A percentile compares a stretch with the other conserved stretches of the same genome.
These are phyloP conservation scores for Portunus trituberculatus DNA, from an alignment of 1,140 invertebrate genomes.

Conservation along the genomic window DNA sequence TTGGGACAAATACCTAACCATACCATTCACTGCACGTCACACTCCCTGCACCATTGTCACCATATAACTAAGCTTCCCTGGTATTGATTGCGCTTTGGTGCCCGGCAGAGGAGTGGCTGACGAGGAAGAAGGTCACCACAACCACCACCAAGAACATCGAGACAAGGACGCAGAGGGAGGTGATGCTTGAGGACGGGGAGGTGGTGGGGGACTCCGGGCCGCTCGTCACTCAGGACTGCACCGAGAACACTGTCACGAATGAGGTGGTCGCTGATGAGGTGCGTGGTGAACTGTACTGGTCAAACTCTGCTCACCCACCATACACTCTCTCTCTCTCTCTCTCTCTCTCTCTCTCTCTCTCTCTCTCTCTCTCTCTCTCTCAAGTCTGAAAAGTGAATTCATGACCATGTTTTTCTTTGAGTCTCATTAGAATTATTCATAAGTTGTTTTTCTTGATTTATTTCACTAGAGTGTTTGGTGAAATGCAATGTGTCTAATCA, in stretches of 20 bases:
- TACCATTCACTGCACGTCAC: not conserved
- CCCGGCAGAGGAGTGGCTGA: conserved; percentile 92
- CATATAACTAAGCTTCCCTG: not conserved
- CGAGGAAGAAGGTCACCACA: conserved; percentile 92
- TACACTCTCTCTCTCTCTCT: too few relatives aligned
- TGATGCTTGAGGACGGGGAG: conserved; percentile 91
- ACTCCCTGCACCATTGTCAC: not conserved
- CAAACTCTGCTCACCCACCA: too few relatives aligned
- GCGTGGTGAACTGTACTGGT: not conserved
- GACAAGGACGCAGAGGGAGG: conserved; percentile 91
- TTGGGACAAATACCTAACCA: not conserved
- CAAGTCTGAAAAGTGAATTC: too few relatives aligned
- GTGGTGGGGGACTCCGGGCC: conserved; percentile 93
- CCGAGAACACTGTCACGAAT: conserved; percentile 92
- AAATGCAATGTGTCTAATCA: too few relatives aligned
- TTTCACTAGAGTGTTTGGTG: too few relatives aligned
- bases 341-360: too few relatives aligned
- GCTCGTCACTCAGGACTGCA: conserved; percentile 92
- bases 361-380: too few relatives aligned
- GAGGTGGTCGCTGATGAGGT: conserved; percentile 83
- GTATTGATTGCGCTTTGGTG: not conserved
- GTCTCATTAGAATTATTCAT: too few relatives aligned
- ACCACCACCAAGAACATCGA: conserved; percentile 93
- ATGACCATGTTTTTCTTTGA: too few relatives aligned
- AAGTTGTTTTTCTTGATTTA: too few relatives aligned